phyloP scores from a whole-genome alignment of 2,113 vertebrate species.

The Chrysochloris asiatica region DNA sequence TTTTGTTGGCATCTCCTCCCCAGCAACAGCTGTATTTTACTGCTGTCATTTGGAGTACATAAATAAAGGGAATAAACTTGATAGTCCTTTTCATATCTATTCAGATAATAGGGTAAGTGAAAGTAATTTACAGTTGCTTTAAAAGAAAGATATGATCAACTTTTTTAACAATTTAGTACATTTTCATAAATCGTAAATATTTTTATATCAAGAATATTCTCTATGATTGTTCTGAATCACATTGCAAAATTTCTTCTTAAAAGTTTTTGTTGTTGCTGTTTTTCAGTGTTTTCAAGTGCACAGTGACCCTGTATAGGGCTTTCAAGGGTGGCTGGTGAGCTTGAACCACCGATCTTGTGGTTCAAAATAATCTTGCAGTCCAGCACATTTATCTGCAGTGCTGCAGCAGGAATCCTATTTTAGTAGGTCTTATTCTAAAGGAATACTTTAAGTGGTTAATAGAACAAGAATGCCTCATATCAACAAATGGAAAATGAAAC shows the following conservation, averaged over 20 bases:
- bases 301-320: no score
- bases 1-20: conserved; percentile 46
- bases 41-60: conserved; percentile 51
- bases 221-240: neutral
- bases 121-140: neutral
- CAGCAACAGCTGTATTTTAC: conserved; percentile 64
- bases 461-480: neutral
- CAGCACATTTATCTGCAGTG: no score
- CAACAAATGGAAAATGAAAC: conserved; percentile 36
- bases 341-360: no score
- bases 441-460: no score
- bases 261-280: no score
- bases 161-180: neutral
- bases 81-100: neutral
- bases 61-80: neutral
- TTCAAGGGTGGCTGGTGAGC: no score
- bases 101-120: neutral
- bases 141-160: neutral
- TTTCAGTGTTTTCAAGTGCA: neutral
- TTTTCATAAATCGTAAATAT: conserved; percentile 16
- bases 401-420: no score
- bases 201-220: neutral
- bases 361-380: no score
- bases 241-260: conserved; percentile 13
- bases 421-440: no score